Percentiles rank a stretch among this genome's conserved stretches.
These are phyloP conservation scores for Hoplodrina blanda DNA, from an alignment of 2,888 invertebrate genomes.

Conservation along the genomic window DNA sequence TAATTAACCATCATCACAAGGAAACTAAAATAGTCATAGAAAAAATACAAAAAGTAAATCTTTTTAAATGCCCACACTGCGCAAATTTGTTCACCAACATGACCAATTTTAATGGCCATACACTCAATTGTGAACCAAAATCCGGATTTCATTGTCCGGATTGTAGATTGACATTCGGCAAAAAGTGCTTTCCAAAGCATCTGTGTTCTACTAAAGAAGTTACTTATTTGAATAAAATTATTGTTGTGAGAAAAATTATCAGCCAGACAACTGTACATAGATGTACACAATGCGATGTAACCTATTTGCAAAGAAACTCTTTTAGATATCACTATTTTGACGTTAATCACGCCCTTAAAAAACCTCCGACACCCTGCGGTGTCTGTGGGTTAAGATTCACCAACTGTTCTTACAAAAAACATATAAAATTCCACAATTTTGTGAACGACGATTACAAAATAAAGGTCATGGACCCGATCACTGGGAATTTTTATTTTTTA, in stretches of 20 bases:
- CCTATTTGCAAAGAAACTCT: conserved; percentile 23
- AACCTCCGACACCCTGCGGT: not conserved
- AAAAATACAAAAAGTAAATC: not conserved
- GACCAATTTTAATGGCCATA: not conserved
- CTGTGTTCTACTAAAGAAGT: not conserved
- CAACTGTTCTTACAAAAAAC: conserved; percentile 7
- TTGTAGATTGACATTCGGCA: conserved; percentile 23
- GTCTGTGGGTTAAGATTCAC: conserved; percentile 46
- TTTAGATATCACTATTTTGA: conserved; percentile 17
- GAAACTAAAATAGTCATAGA: conserved; percentile 43
- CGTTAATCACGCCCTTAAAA: conserved; percentile 4
- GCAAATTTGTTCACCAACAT: conserved; percentile 5
- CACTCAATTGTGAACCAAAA: not conserved
- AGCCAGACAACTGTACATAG: not conserved
- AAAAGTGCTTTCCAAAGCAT: conserved; percentile 1
- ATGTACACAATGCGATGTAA: conserved; percentile 36
- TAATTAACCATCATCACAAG: conserved; percentile 71
- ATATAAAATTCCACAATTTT: conserved; percentile 16
- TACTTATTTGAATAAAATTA: conserved; percentile 15
- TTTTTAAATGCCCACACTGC: conserved; percentile 28
- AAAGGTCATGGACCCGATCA: conserved; percentile 31
- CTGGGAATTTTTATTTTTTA: not conserved
- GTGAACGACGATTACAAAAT: conserved; percentile 20
- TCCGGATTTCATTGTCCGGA: not conserved
- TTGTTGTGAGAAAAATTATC: fast-evolving